These are phyloP conservation scores for Oconnorella tubifera DNA, from an alignment of 2,888 invertebrate species.

Conservation along the genomic window DNA sequence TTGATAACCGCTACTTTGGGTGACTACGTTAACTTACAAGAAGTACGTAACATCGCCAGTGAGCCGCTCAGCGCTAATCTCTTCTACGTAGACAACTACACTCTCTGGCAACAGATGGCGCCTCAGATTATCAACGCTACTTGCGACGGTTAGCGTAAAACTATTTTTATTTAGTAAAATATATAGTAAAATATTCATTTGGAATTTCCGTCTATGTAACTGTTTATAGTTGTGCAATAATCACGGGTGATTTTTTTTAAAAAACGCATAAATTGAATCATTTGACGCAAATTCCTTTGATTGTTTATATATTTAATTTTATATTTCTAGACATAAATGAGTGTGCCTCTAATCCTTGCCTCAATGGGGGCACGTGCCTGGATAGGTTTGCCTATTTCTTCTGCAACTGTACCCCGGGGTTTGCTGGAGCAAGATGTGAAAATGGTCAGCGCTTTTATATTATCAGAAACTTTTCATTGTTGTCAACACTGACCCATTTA, in stretches of 20 bases:
- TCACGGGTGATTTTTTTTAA: no score
- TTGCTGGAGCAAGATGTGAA: conserved; percentile 44
- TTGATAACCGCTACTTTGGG: conserved; percentile 19
- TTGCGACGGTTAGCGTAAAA: conserved; percentile 22
- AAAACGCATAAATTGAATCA: no score
- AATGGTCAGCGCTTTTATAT: conserved; percentile 29
- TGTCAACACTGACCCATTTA: not conserved
- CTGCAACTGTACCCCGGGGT: conserved; percentile 42
- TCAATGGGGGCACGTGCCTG: conserved; percentile 43
- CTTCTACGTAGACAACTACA: conserved; percentile 42
- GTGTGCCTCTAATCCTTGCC: conserved; percentile 44
- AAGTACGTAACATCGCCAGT: conserved; percentile 47
- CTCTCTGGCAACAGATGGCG: conserved; percentile 38
- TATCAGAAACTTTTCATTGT: not conserved
- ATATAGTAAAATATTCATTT: no score
- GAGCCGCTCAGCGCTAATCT: conserved; percentile 43
- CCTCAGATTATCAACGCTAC: conserved; percentile 13
- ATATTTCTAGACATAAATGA: conserved; percentile 42
- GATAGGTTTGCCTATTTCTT: conserved; percentile 40
- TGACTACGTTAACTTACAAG: conserved; percentile 35
- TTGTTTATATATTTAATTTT: no score
- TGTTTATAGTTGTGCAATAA: no score
- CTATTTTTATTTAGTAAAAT: no score
- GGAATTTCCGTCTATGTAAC: no score
- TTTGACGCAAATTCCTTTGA: no score